Percentiles rank a stretch among this genome's conserved stretches.
Evolutionary conservation across 2,113 vertebrate species (phyloP).

Genomic region (Calyptomena viridis): DNA sequence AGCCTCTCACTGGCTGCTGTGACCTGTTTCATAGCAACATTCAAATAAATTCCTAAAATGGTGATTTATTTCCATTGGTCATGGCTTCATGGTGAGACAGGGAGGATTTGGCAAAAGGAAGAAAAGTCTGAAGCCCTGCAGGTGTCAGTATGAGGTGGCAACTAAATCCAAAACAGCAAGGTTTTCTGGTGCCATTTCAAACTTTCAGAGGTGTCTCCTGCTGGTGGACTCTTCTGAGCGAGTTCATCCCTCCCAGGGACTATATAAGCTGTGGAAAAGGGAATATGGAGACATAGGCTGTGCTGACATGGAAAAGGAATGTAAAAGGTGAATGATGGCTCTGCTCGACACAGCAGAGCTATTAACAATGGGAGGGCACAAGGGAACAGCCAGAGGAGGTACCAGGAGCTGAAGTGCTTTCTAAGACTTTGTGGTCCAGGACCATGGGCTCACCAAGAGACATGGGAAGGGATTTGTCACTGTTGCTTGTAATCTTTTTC

Average conservation of each 20-base stretch:
- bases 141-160: background rate
- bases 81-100: background rate
- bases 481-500: background rate
- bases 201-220: background rate
- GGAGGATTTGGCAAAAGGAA: background rate
- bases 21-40: conserved; percentile 20
- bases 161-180: background rate
- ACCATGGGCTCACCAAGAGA: background rate
- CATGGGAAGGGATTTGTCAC: background rate
- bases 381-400: background rate
- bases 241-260: background rate
- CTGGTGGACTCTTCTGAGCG: background rate
- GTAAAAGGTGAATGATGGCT: background rate
- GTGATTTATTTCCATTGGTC: background rate
- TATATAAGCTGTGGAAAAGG: background rate
- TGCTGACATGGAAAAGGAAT: background rate
- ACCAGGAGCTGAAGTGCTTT: background rate
- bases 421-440: background rate
- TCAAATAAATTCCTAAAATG: conserved; percentile 13
- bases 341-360: background rate
- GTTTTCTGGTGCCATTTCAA: background rate
- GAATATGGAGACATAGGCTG: background rate
- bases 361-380: accelerated
- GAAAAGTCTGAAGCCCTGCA: background rate
- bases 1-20: accelerated